Percentiles rank a stretch among this genome's conserved stretches.
phyloP scores from a whole-genome alignment of 2,113 vertebrate species.

The Pleuronectes platessa region DNA sequence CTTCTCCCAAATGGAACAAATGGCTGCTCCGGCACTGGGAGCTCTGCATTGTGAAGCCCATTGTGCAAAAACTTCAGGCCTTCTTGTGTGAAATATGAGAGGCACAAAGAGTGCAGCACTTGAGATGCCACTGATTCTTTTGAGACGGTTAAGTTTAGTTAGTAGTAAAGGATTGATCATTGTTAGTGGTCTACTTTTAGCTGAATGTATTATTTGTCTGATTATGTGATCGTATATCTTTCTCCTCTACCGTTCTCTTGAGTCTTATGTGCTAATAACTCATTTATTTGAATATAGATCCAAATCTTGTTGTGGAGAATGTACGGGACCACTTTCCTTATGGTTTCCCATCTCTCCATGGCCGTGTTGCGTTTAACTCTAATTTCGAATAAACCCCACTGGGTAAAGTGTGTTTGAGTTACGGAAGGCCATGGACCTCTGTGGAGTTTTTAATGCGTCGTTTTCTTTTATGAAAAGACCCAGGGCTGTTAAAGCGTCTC shows the following conservation, averaged over 20 bases:
- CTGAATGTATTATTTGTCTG: background rate
- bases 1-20: slow-evolving; percentile 47
- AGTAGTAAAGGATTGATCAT: background rate
- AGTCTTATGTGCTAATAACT: background rate
- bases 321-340: background rate
- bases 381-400: slow-evolving; percentile 61
- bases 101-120: background rate
- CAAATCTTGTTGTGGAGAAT: background rate
- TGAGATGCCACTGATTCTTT: background rate
- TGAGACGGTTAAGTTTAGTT: background rate
- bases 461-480: slow-evolving; percentile 71
- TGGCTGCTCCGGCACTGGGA: slow-evolving; percentile 6
- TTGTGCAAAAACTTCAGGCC: slow-evolving; percentile 39
- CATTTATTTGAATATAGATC: background rate
- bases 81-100: slow-evolving; percentile 19
- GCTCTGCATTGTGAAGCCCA: slow-evolving; percentile 33
- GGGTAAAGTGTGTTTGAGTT: slow-evolving; percentile 61
- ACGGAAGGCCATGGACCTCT: slow-evolving; percentile 59
- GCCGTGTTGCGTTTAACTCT: slow-evolving; percentile 16
- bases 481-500: slow-evolving; percentile 61
- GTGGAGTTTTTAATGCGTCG: slow-evolving; percentile 62
- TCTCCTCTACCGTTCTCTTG: background rate
- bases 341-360: slow-evolving; percentile 10
- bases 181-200: background rate
- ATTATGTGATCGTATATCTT: background rate